Conservation (phyloP, 2,888 invertebrate genomes). For the Myathropa florea region DNA sequence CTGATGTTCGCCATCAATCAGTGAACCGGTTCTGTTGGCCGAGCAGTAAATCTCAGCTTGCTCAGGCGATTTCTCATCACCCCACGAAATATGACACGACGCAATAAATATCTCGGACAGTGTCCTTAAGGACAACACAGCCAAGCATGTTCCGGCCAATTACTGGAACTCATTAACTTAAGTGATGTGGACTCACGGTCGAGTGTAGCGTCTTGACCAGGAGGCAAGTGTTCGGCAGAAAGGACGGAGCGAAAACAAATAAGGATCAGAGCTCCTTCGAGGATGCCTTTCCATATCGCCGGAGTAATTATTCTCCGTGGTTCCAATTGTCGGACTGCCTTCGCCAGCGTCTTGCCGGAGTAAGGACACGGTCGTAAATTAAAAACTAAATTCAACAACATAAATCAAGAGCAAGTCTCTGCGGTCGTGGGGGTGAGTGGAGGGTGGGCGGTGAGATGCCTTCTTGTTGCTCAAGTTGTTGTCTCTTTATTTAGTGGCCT, state of each 20-base stretch:
- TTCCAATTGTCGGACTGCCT: constrained; percentile 7
- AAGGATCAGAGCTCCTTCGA: neutral
- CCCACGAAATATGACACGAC: constrained; percentile 62
- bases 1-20: constrained; percentile 56
- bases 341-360: neutral
- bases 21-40: constrained; percentile 17
- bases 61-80: constrained; percentile 57
- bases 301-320: constrained; percentile 61
- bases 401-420: constrained; percentile 52
- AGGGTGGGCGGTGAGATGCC: neutral
- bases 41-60: constrained; percentile 35
- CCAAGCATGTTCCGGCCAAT: constrained; percentile 68
- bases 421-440: constrained; percentile 27
- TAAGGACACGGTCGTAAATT: constrained; percentile 51
- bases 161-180: constrained; percentile 71
- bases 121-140: constrained; percentile 40
- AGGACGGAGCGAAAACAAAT: constrained; percentile 43
- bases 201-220: constrained; percentile 26
- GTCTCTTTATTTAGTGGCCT: constrained; percentile 68
- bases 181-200: constrained; percentile 63
- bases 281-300: neutral
- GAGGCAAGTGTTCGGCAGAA: constrained; percentile 35
- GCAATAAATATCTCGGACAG: constrained; percentile 60
- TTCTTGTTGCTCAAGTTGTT: constrained; percentile 59
- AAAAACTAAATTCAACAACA: constrained; percentile 59